These are phyloP conservation scores for Drosophila sordidula DNA, from an alignment of 2,888 invertebrate genomes.

Conservation along the genomic window DNA sequence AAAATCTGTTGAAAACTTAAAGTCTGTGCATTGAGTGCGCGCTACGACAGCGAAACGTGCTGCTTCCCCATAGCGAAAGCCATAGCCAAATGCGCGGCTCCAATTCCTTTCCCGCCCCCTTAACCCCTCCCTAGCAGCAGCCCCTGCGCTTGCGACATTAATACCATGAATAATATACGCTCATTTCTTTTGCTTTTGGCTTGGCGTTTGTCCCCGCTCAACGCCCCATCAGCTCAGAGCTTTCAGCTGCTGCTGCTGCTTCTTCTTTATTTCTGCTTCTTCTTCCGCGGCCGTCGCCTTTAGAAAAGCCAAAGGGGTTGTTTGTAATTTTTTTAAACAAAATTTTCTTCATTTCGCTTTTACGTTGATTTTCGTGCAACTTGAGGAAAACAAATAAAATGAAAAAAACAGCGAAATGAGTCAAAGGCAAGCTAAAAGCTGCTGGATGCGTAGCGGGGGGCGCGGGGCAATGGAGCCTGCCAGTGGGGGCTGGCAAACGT, in stretches of 20 bases:
- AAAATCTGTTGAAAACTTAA: conserved; percentile 48
- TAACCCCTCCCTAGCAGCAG: conserved; percentile 1
- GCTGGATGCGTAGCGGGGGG: not conserved
- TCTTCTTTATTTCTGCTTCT: conserved; percentile 15
- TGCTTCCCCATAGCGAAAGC: conserved; percentile 15
- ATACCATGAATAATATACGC: conserved; percentile 81
- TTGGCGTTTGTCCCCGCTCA: conserved; percentile 38
- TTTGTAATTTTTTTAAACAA: conserved; percentile 76
- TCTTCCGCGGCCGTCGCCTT: conserved; percentile 24
- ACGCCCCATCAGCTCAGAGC: not conserved
- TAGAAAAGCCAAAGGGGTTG: conserved; percentile 79
- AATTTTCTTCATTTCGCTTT: conserved; percentile 77
- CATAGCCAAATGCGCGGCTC: conserved; percentile 19
- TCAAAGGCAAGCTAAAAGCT: conserved; percentile 57
- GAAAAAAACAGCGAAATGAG: conserved; percentile 60
- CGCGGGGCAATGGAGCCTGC: conserved; percentile 12
- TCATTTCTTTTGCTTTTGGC: conserved; percentile 73
- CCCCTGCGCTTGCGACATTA: conserved; percentile 63
- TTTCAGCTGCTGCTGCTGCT: conserved; percentile 7
- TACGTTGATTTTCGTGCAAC: conserved; percentile 72
- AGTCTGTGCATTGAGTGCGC: conserved; percentile 40
- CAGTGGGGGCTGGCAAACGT: conserved; percentile 60
- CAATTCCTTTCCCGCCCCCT: not conserved
- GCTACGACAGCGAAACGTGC: conserved; percentile 24
- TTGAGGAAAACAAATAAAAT: conserved; percentile 74